Base-by-base conservation (phyloP, 1,140 invertebrate species). In the Coptotermes formosanus region DNA sequence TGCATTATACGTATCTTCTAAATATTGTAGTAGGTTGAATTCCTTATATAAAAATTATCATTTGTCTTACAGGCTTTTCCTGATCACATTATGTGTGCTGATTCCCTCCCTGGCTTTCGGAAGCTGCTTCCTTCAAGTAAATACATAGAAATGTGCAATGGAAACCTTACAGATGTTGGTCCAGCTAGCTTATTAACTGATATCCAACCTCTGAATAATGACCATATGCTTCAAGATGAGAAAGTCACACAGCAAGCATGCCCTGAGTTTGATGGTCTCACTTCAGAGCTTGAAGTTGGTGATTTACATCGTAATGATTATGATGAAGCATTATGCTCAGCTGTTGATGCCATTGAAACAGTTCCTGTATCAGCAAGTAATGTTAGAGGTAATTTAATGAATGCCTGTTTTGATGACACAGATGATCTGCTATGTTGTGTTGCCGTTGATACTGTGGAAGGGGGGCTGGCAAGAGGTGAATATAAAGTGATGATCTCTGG, bases 51-150 rank as follows among this genome's bases (percentile, higher is more conserved):
- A 9, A 3, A 19, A 55, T 82, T 86, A 85, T 45, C 44, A 83
- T 82, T 87, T 38, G 23, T 87, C 48, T 87, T 87, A 83, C 43
- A 89, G 88, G 83, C 85, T n/a, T 88, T 94, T 55, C 90, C 91
- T 19, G 87, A 91, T 38, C 89, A 92, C 86, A 88, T 94, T 59
- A 87, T 93, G 0, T 94, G 93, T 87, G 89, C 93, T 23, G 94
- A 95, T 87, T 92, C 93, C 6, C 88, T 94, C 4, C 32, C 88
- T 43, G 91, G 91, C 55, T 93, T 94, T 86, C 88, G 90, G 88
- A 88, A 91, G 69, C 90, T 92, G 25, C 88, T 90, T 0, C 89
- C 11, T 14, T 3, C 52, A 9, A 14, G 6, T 48, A 48, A 48
- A 48, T 12, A 48, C 12, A 12, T 48, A 48, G 45, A 48, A 48